phyloP scores from a whole-genome alignment of 2,888 invertebrate species.

The Craniophora ligustri region DNA sequence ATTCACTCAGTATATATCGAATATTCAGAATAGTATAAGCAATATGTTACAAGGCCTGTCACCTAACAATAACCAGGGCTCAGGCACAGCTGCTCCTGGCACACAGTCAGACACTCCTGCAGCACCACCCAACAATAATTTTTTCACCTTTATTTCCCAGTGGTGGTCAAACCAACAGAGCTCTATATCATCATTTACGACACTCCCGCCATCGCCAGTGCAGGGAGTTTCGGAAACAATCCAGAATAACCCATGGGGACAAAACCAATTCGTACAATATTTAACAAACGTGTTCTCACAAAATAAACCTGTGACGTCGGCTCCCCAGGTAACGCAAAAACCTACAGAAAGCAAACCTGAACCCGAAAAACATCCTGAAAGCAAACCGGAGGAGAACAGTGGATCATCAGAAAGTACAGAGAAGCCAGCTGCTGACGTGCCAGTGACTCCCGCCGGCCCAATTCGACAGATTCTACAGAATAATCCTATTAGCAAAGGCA shows the following conservation, averaged over 20 bases:
- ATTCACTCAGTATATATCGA: rapidly evolving
- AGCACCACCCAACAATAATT: background rate
- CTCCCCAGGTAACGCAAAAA: too few relatives aligned
- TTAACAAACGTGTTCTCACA: too few relatives aligned
- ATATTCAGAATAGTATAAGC: background rate
- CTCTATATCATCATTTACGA: too few relatives aligned
- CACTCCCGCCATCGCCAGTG: too few relatives aligned
- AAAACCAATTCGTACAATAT: too few relatives aligned
- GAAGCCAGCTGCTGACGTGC: constrained; percentile 26
- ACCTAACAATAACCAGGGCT: background rate
- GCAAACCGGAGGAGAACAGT: background rate
- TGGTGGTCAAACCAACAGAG: background rate
- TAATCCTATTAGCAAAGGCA: constrained; percentile 61
- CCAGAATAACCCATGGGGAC: too few relatives aligned
- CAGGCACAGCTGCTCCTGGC: background rate
- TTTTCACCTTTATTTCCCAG: too few relatives aligned
- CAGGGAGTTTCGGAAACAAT: too few relatives aligned
- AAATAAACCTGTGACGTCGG: too few relatives aligned
- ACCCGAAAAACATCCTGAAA: background rate
- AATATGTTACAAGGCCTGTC: background rate
- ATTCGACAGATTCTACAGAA: constrained; percentile 67
- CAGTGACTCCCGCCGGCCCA: constrained; percentile 51
- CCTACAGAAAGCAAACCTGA: background rate
- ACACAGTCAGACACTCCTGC: constrained; percentile 28
- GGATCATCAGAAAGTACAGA: background rate